Percentiles rank a stretch among this genome's conserved stretches.
Evolutionary conservation across 2,888 invertebrate species (phyloP).

Genomic region (Drosophila lacicola): DNA sequence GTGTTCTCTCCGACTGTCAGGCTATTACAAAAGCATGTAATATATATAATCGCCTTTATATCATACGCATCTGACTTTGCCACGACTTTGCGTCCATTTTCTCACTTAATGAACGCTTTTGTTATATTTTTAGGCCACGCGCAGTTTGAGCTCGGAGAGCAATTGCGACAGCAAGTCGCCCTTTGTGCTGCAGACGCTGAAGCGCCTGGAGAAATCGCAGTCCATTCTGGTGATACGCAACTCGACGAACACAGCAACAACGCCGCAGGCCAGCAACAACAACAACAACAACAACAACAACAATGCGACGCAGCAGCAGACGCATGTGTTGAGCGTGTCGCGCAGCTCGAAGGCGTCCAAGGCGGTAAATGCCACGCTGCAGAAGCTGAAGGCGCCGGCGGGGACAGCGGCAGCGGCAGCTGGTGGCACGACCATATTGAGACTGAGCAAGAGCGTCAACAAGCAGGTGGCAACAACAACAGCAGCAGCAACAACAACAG

Average conservation of each 20-base stretch:
- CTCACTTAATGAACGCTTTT: neutral
- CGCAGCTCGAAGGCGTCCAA: slow-evolving; percentile 72
- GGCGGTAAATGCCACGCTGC: slow-evolving; percentile 57
- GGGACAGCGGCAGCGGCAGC: slow-evolving; percentile 48
- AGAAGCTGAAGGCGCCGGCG: slow-evolving; percentile 60
- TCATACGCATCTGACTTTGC: no score
- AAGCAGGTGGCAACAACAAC: slow-evolving; percentile 67
- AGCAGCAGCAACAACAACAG: slow-evolving; percentile 27
- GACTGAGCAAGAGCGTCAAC: slow-evolving; percentile 73
- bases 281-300: slow-evolving; percentile 24
- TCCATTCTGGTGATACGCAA: slow-evolving; percentile 85
- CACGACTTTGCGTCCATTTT: neutral
- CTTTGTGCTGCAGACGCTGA: slow-evolving; percentile 85
- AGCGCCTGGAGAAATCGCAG: slow-evolving; percentile 85
- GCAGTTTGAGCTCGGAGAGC: slow-evolving; percentile 83
- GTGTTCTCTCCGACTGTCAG: no score
- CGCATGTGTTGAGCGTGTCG: slow-evolving; percentile 74
- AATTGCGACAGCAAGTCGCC: slow-evolving; percentile 82
- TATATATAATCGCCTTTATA: no score
- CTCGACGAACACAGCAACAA: slow-evolving; percentile 54
- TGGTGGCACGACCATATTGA: slow-evolving; percentile 72
- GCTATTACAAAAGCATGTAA: no score
- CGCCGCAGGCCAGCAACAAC: slow-evolving; percentile 22
- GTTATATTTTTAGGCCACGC: slow-evolving; percentile 66
- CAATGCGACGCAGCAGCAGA: slow-evolving; percentile 42